phyloP scores from a whole-genome alignment of 92 coral and sea anemone species.

The Metridium senile region DNA sequence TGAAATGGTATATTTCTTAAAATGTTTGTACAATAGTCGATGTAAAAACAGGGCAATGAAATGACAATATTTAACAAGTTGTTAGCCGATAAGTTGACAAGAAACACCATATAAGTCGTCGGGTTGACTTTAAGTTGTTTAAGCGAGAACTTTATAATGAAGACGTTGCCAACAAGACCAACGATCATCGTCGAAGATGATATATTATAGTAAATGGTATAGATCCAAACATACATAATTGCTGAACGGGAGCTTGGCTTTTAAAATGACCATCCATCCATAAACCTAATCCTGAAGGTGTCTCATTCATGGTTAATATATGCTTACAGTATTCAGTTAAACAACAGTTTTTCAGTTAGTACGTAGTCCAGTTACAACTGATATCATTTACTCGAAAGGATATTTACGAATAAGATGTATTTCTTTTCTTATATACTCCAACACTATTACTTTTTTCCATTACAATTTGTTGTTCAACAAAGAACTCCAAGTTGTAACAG shows the following conservation, averaged over 20 bases:
- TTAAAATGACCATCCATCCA: background rate
- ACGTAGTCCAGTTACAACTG: too few relatives aligned
- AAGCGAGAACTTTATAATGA: background rate
- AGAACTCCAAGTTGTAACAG: too few relatives aligned
- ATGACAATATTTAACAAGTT: background rate
- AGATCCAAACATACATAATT: background rate
- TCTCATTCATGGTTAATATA: background rate
- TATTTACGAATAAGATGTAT: too few relatives aligned
- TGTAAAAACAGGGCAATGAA: background rate
- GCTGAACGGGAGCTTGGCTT: background rate
- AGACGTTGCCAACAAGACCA: conserved; percentile 1
- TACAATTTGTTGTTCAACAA: too few relatives aligned
- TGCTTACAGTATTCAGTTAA: background rate
- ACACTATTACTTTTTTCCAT: too few relatives aligned
- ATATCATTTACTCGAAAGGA: too few relatives aligned
- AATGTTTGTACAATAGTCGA: background rate
- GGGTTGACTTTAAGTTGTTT: background rate
- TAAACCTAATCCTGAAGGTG: background rate
- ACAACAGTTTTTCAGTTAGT: too few relatives aligned
- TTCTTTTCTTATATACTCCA: too few relatives aligned
- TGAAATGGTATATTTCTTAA: background rate
- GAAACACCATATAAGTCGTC: conserved; percentile 1
- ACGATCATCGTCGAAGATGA: background rate
- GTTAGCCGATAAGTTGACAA: background rate
- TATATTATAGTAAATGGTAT: background rate